These are phyloP conservation scores for Drosophila incognita DNA, from an alignment of 2,888 invertebrate genomes.

Conservation along the genomic window DNA sequence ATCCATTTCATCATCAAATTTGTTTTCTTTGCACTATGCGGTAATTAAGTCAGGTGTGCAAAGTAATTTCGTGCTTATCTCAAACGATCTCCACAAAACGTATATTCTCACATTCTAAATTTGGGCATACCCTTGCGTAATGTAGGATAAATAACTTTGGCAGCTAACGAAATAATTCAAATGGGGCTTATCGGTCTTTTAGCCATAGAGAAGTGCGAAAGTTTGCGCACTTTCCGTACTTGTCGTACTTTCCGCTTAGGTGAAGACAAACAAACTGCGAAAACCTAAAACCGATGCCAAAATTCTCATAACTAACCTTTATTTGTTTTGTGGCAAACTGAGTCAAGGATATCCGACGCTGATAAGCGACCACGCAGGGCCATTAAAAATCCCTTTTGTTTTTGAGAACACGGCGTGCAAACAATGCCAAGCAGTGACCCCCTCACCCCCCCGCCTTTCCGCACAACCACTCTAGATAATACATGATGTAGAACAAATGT, in stretches of 20 bases:
- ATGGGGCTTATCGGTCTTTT: conserved; percentile 57
- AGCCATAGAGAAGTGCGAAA: conserved; percentile 61
- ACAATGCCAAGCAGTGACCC: conserved; percentile 30
- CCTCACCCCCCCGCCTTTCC: not conserved
- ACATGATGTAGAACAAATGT: conserved; percentile 76
- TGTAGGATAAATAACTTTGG: conserved; percentile 27
- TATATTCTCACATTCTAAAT: not conserved
- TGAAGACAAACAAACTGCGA: conserved; percentile 54
- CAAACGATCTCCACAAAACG: not conserved
- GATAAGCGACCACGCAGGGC: conserved; percentile 68
- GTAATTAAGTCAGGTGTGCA: not conserved
- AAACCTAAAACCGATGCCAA: conserved; percentile 29
- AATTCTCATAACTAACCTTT: conserved; percentile 68
- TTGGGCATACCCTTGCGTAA: not conserved
- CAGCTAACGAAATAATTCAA: conserved; percentile 68
- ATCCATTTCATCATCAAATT: not conserved
- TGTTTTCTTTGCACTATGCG: not conserved
- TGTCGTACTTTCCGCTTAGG: conserved; percentile 37
- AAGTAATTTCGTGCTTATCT: not conserved
- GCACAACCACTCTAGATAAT: conserved; percentile 10
- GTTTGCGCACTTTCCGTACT: conserved; percentile 47
- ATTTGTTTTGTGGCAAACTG: conserved; percentile 71
- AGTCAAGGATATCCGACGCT: conserved; percentile 72
- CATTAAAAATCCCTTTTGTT: conserved; percentile 77
- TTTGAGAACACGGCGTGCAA: conserved; percentile 27